Evolutionary conservation across 2,113 vertebrate species (phyloP).

Genomic region (Varanus komodoensis): DNA sequence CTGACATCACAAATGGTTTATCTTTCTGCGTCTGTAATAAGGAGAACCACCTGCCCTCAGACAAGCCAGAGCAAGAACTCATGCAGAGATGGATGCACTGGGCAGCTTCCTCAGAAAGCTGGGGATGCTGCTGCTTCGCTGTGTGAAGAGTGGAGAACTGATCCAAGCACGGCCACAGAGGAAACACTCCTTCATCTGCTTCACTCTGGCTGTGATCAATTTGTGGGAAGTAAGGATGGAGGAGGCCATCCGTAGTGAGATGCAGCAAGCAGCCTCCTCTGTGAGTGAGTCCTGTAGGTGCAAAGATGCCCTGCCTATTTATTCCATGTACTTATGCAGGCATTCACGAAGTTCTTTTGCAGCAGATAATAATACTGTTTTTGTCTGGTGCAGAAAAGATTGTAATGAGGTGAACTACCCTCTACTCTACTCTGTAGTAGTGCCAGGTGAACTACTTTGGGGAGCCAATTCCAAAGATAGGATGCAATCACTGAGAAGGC

Average conservation of each 20-base stretch:
- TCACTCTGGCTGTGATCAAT: not conserved
- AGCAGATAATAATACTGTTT: not conserved
- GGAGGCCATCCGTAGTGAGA: not conserved
- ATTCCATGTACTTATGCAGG: not conserved
- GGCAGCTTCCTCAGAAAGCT: not conserved
- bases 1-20: not conserved
- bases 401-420: too few species aligned
- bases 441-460: too few species aligned
- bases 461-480: too few species aligned
- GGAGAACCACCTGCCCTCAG: not conserved
- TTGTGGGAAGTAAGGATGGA: not conserved
- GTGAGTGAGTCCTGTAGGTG: not conserved
- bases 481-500: too few species aligned
- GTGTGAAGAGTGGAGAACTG: not conserved
- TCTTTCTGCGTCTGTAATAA: not conserved
- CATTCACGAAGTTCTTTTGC: not conserved
- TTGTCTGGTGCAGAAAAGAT: too few species aligned
- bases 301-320: not conserved
- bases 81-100: not conserved
- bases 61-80: not conserved
- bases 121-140: not conserved
- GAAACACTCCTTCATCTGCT: not conserved
- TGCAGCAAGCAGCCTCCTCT: not conserved
- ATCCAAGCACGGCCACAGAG: not conserved
- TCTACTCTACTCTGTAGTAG: too few species aligned